A percentile compares a stretch with the other conserved stretches of the same genome.
Conservation (phyloP, 2,113 vertebrate genomes). For the Notiomystis cincta region DNA sequence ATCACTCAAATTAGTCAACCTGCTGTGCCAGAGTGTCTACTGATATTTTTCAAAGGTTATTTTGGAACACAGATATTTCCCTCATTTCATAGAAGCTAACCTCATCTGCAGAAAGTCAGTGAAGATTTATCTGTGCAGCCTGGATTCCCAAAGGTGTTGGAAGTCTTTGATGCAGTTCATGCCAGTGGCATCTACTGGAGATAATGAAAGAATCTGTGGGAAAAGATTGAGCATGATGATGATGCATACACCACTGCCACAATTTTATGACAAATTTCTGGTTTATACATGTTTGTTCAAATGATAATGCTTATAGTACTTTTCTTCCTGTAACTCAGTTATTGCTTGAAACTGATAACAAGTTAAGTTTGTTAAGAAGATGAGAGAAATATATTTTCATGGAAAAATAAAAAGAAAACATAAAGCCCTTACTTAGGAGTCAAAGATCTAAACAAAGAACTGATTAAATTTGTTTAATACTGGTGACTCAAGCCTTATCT, state of each 20-base stretch:
- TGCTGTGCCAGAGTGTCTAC: background rate
- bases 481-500: background rate
- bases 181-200: background rate
- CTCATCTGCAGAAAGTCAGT: conserved; percentile 8
- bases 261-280: background rate
- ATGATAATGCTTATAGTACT: background rate
- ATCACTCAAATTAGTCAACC: background rate
- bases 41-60: conserved; percentile 38
- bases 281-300: background rate
- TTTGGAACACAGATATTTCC: background rate
- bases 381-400: background rate
- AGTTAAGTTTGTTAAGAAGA: background rate
- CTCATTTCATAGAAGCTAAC: background rate
- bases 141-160: background rate
- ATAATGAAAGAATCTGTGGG: background rate
- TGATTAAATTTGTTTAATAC: background rate
- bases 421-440: background rate
- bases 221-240: background rate
- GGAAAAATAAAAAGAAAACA: background rate
- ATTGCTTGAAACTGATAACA: background rate
- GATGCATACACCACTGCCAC: background rate
- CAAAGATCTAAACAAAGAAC: background rate
- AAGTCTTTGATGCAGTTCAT: background rate
- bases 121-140: conserved; percentile 10
- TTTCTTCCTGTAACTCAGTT: background rate